Conservation (phyloP, 2,888 invertebrate species). For the Macrophya alboannulata region DNA sequence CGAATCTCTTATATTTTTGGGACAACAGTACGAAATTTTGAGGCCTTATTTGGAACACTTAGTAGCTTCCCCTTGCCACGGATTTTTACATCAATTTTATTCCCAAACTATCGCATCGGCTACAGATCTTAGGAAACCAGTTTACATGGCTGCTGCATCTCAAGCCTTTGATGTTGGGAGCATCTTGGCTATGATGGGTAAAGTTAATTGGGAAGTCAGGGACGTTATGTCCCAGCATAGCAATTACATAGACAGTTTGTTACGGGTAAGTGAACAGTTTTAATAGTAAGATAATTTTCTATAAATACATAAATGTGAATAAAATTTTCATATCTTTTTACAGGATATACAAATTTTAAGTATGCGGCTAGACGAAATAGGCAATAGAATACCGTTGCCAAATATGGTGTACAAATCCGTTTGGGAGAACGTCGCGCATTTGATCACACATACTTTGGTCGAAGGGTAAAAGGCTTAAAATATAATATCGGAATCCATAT, state of each 20-base stretch:
- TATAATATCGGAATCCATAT: slow-evolving; percentile 54
- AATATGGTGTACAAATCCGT: slow-evolving; percentile 86
- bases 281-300: slow-evolving; percentile 21
- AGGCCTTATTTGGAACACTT: slow-evolving; percentile 93
- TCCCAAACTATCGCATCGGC: slow-evolving; percentile 89
- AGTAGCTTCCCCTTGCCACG: slow-evolving; percentile 85
- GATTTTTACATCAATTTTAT: slow-evolving; percentile 87
- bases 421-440: slow-evolving; percentile 94
- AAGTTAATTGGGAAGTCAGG: slow-evolving; percentile 97
- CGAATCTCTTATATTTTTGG: slow-evolving; percentile 95
- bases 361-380: slow-evolving; percentile 88
- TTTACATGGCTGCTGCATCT: slow-evolving; percentile 93
- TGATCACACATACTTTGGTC: slow-evolving; percentile 93
- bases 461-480: slow-evolving; percentile 87
- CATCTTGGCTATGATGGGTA: slow-evolving; percentile 92
- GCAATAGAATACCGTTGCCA: slow-evolving; percentile 87
- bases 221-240: slow-evolving; percentile 98
- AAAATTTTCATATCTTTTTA: slow-evolving; percentile 60
- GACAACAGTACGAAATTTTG: slow-evolving; percentile 92
- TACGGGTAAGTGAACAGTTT: slow-evolving; percentile 81
- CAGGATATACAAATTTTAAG: slow-evolving; percentile 90
- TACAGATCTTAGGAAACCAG: slow-evolving; percentile 89
- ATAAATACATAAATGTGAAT: slow-evolving; percentile 30
- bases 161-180: slow-evolving; percentile 90
- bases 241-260: slow-evolving; percentile 90